Evolutionary conservation across 1,140 invertebrate genomes (phyloP).

Genomic region (Pogonomyrmex barbatus): DNA sequence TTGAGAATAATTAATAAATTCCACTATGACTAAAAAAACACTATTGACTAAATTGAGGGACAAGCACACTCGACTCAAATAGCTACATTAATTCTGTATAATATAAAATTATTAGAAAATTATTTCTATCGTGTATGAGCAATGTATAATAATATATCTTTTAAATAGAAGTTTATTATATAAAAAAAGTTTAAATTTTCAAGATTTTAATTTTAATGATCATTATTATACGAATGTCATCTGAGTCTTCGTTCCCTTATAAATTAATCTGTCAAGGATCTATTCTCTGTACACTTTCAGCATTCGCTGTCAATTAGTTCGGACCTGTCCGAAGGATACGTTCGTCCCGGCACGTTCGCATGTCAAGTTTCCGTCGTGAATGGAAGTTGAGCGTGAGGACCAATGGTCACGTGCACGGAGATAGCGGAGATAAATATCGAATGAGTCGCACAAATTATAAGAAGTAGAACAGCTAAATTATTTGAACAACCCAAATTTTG

Average conservation of each 20-base stretch:
- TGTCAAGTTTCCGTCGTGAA: conserved; percentile 38
- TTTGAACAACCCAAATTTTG: background rate
- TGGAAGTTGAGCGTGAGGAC: background rate
- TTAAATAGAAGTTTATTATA: conserved; percentile 6
- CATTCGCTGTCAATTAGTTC: conserved; percentile 48
- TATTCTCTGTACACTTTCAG: conserved; percentile 10
- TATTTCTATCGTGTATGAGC: background rate
- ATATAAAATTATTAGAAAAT: background rate
- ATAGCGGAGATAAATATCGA: conserved; percentile 11
- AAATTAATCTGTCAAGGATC: conserved; percentile 38
- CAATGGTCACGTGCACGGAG: conserved; percentile 53
- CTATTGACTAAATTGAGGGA: background rate
- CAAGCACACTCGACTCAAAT: background rate
- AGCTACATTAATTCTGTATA: background rate
- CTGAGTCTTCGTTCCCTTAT: background rate
- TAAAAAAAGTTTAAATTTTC: background rate
- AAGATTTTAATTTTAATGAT: conserved; percentile 7
- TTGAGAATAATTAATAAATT: conserved; percentile 29
- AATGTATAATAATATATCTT: background rate
- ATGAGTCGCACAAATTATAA: conserved; percentile 8
- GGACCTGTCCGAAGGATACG: conserved; percentile 19
- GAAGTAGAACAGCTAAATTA: background rate
- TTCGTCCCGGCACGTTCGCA: conserved; percentile 42
- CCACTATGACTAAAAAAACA: too few relatives aligned
- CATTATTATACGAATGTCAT: background rate